Evolutionary conservation across 2,113 vertebrate species (phyloP).

Genomic region (Eublepharis macularius): DNA sequence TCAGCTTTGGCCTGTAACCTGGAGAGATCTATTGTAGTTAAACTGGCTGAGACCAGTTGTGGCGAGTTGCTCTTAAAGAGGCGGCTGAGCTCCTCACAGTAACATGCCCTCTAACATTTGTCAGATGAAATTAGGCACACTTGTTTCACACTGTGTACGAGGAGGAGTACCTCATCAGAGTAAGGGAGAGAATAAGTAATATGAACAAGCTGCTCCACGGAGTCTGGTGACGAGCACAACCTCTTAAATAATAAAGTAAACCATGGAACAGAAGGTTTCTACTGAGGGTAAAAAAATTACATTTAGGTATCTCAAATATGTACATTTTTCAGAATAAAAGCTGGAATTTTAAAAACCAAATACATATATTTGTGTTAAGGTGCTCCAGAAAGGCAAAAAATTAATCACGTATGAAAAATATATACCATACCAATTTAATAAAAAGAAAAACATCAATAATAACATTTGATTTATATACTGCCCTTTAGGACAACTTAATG

Average conservation of each 20-base stretch:
- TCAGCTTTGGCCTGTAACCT: background rate
- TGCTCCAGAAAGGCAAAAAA: background rate
- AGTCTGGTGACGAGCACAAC: background rate
- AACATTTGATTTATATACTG: too few species aligned
- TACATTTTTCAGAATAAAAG: background rate
- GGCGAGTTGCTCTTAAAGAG: background rate
- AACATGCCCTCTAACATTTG: slow-evolving; percentile 17
- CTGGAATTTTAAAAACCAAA: background rate
- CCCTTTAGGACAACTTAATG: too few species aligned
- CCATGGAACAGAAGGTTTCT: background rate
- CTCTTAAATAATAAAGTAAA: background rate
- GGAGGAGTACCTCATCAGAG: background rate
- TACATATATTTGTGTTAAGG: background rate
- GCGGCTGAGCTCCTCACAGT: background rate
- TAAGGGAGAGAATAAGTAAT: background rate
- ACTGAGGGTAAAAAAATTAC: background rate
- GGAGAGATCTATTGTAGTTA: background rate
- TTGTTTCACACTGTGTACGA: background rate
- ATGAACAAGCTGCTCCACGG: background rate
- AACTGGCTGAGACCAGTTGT: background rate
- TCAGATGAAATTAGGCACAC: slow-evolving; percentile 22
- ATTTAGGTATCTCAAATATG: background rate
- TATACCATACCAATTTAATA: too few species aligned
- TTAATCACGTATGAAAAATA: background rate
- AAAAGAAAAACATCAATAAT: too few species aligned